Evolutionary conservation across 1,140 invertebrate genomes (phyloP).

Genomic region (Trissolcus basalis): DNA sequence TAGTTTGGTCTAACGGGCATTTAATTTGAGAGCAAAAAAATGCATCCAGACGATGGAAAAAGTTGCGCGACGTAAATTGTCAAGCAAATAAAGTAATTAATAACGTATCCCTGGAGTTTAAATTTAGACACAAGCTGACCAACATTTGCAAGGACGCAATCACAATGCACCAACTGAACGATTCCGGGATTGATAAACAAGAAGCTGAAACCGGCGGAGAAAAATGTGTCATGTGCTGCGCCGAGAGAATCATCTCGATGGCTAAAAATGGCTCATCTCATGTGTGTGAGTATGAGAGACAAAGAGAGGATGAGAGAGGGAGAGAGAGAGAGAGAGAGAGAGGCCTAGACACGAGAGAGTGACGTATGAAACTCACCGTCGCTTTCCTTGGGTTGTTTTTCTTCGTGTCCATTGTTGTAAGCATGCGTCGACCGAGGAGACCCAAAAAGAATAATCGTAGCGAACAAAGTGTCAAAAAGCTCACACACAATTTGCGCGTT

Average conservation of each 20-base stretch:
- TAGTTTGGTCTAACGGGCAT: too few species aligned
- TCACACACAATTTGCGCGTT: background rate
- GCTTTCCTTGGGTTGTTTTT: conserved; percentile 30
- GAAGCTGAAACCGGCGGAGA: background rate
- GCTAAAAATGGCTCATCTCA: too few species aligned
- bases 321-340: conserved; percentile 5
- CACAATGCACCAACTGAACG: too few species aligned
- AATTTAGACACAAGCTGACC: conserved; percentile 43
- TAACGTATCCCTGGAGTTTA: conserved; percentile 40
- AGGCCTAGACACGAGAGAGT: background rate
- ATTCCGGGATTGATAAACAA: too few species aligned
- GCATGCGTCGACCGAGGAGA: background rate
- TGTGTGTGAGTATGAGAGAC: too few species aligned
- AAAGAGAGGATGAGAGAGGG: too few species aligned
- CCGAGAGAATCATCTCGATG: too few species aligned
- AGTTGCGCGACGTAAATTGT: background rate
- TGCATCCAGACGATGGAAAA: background rate
- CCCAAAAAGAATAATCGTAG: background rate
- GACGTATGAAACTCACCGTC: conserved; percentile 8
- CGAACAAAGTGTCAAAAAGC: background rate
- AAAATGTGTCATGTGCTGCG: background rate
- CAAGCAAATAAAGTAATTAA: conserved; percentile 13
- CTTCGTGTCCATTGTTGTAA: conserved; percentile 18
- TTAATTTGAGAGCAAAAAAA: too few species aligned
- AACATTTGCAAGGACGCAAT: conserved; percentile 33